Conservation (phyloP, 2,797 vertebrate genomes). For the Neosilurus hyrtlii region DNA sequence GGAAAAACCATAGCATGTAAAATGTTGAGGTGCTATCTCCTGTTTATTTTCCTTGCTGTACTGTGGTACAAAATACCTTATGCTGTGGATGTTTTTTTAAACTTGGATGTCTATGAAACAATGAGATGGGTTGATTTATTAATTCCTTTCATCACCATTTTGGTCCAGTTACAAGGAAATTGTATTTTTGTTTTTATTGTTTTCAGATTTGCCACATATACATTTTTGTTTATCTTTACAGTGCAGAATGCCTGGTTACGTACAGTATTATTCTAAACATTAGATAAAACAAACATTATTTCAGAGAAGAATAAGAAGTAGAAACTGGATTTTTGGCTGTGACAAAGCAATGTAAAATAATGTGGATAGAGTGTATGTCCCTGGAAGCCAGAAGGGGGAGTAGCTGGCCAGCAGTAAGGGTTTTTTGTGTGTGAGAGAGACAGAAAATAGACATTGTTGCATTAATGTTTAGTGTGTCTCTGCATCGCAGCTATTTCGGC, state of each 20-base stretch:
- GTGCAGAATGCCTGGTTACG: not conserved
- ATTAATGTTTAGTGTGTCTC: not conserved
- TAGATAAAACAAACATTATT: not conserved
- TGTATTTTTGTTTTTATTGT: not conserved
- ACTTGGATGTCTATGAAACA: not conserved
- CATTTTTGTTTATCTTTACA: not conserved
- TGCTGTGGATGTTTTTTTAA: not conserved
- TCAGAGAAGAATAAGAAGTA: not conserved
- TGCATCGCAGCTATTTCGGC: conserved; percentile 8
- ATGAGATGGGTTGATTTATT: not conserved
- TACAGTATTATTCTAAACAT: not conserved
- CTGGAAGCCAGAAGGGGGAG: not conserved
- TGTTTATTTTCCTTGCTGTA: not conserved
- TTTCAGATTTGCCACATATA: too few relatives aligned
- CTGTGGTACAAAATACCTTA: not conserved
- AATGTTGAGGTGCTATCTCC: not conserved
- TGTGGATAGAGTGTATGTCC: not conserved
- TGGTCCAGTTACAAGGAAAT: not conserved
- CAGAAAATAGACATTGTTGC: not conserved
- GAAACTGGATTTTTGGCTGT: not conserved
- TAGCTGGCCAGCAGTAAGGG: not conserved
- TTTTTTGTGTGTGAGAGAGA: not conserved
- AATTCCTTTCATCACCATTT: not conserved
- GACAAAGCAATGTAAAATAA: not conserved
- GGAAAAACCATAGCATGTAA: not conserved